Conservation (phyloP, 2,113 vertebrate genomes). For the Plecotus auritus region DNA sequence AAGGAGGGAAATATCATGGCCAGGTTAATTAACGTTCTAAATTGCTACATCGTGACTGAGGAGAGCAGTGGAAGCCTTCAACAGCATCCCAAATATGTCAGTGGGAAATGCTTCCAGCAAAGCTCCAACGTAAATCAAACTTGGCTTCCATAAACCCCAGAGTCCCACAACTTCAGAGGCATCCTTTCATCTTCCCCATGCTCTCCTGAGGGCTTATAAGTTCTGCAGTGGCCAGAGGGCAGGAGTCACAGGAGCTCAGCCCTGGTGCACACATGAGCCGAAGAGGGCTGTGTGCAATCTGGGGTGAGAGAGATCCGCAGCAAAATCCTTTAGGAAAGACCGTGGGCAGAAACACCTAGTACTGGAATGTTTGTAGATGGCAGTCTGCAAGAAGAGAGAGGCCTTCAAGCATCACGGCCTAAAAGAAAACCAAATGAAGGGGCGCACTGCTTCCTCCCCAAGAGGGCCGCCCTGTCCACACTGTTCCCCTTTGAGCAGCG, state of each 20-base stretch:
- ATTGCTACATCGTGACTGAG: neutral
- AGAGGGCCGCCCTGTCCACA: too few relatives aligned
- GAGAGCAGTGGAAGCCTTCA: neutral
- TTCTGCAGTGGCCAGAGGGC: neutral
- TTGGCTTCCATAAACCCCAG: neutral
- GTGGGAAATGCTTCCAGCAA: neutral
- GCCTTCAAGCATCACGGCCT: neutral
- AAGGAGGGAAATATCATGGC: neutral
- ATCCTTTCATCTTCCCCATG: neutral
- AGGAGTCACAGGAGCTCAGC: neutral
- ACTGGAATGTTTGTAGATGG: neutral
- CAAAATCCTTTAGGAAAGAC: conserved; percentile 24
- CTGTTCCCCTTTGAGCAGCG: neutral
- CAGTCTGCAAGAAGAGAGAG: neutral
- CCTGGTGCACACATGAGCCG: rapidly evolving
- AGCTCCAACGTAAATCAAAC: conserved; percentile 37
- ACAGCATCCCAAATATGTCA: neutral
- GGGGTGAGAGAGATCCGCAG: neutral
- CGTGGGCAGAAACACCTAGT: neutral
- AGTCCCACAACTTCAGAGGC: neutral
- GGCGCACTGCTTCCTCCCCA: too few relatives aligned
- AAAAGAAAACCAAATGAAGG: neutral
- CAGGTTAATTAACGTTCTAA: conserved; percentile 52
- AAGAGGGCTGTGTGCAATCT: neutral
- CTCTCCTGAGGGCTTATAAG: neutral